Conservation (phyloP, 2,888 invertebrate species). For the Eueremaeus valkanovi region DNA sequence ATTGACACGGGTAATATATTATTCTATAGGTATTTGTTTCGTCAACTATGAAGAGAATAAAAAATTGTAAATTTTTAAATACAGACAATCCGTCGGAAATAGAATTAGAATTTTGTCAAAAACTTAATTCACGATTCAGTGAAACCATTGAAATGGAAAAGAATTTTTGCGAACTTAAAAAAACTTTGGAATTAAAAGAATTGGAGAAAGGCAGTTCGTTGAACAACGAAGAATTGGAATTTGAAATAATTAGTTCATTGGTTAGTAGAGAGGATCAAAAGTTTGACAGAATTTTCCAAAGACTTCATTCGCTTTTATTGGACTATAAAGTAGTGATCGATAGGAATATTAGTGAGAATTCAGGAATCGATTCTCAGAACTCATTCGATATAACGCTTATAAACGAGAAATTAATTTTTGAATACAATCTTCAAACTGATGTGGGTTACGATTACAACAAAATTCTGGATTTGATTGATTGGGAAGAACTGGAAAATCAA, state of each 20-base stretch:
- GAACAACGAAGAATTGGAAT: slow-evolving; percentile 9
- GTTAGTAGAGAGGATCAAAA: not conserved
- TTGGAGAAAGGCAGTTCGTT: not conserved
- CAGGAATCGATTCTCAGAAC: not conserved
- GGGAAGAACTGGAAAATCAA: not conserved
- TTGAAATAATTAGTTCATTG: not conserved
- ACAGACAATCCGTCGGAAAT: not conserved
- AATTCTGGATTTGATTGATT: slow-evolving; percentile 8
- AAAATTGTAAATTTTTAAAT: not conserved
- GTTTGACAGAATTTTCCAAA: not conserved
- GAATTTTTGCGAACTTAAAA: not conserved
- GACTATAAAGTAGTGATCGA: not conserved
- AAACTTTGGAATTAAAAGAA: not conserved
- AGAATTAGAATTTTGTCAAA: not conserved
- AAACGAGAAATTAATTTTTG: not conserved
- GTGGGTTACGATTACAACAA: not conserved
- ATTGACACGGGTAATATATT: too few relatives aligned
- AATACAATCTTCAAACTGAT: not conserved
- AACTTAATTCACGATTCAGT: not conserved
- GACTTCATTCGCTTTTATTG: not conserved
- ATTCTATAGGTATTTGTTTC: slow-evolving; percentile 6
- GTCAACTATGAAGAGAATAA: not conserved
- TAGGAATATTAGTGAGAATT: not conserved
- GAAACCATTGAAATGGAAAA: not conserved
- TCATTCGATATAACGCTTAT: not conserved